Evolutionary conservation across 30 jellyfish, hydroid and myxozoan species (phyloP), one percentile per base, ranked within the genome.

Genomic region (Hydractinia echinata): DNA sequence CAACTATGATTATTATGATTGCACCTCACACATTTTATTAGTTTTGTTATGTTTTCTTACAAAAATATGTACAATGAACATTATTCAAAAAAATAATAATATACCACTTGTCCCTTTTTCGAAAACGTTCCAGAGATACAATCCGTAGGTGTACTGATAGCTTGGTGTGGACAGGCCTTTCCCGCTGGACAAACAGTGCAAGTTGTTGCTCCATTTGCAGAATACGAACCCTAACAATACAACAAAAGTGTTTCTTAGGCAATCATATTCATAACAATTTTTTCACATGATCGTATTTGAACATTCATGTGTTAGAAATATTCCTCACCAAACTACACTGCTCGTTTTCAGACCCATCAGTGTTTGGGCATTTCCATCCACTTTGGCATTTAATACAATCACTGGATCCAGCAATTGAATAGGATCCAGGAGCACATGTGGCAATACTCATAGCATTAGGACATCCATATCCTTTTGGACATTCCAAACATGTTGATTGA

Each of bases 181-280:
- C 99, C 99, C 11, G 99, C 95, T 7, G 97, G 99, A 84, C 99
- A 94, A 15, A 53, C 54, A 53, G 81, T 76, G 51, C 99, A 94
- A 5, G 89, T 85, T 4, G 97, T 88, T 8, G 67, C 53, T 55
- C 86, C 86, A 39, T 96, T 97, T 3, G 89, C 76, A 18, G 99
- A 94, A 68, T 84, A 94, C 15, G 83, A 67, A 20, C 99, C 99
- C 99, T 94, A 49, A 16, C 52, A 51, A 67, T 55, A n/a, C 20
- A 74, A 16, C n/a, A 74, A 48, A 49, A 30, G 44, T 2, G 44
- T 30, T 30, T 30, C 1, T 30, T 30, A 30, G 44, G 44, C 2
- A 30, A 30, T 30, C 44, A 30, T 2, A 30, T 30, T 30, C 2
- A 30, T 30, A 30, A 30, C 44, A 30, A 30, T 30, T 30, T 30